These are phyloP conservation scores for Oscheius sp. DNA, from an alignment of 2,888 invertebrate species.

Conservation along the genomic window DNA sequence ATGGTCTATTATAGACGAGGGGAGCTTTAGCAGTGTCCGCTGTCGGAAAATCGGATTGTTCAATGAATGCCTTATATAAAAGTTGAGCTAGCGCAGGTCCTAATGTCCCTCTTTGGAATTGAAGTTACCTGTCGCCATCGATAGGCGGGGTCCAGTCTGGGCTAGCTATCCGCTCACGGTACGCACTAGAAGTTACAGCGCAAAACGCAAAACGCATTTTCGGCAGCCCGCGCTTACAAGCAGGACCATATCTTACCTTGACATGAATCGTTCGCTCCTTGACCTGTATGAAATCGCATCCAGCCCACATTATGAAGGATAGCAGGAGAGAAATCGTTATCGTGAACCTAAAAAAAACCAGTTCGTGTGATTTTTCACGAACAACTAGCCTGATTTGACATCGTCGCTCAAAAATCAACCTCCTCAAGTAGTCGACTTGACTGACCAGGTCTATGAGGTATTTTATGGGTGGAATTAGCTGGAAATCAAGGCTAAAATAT, in stretches of 20 bases:
- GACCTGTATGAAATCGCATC: slow-evolving; percentile 52
- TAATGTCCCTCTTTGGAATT: too few relatives aligned
- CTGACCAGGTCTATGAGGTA: slow-evolving; percentile 41
- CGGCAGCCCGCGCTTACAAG: too few relatives aligned
- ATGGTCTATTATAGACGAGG: background rate
- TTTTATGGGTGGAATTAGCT: slow-evolving; percentile 39
- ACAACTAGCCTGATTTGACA: slow-evolving; percentile 48
- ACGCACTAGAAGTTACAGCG: too few relatives aligned
- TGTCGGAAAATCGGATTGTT: too few relatives aligned
- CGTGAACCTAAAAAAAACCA: slow-evolving; percentile 38
- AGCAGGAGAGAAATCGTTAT: slow-evolving; percentile 42
- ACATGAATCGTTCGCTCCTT: slow-evolving; percentile 49
- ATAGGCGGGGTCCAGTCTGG: too few relatives aligned
- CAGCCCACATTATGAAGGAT: slow-evolving; percentile 47
- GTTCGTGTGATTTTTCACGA: background rate
- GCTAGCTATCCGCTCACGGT: too few relatives aligned
- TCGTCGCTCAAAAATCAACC: slow-evolving; percentile 49
- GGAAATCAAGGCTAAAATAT: background rate
- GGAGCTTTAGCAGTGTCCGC: too few relatives aligned
- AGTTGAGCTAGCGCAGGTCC: too few relatives aligned
- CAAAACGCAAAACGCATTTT: too few relatives aligned
- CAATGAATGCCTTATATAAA: too few relatives aligned
- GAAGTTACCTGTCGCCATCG: too few relatives aligned
- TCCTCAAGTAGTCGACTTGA: slow-evolving; percentile 39
- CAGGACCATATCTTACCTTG: background rate